Conservation (phyloP, 2,888 invertebrate genomes). For the Hirtodrosophila cameraria region DNA sequence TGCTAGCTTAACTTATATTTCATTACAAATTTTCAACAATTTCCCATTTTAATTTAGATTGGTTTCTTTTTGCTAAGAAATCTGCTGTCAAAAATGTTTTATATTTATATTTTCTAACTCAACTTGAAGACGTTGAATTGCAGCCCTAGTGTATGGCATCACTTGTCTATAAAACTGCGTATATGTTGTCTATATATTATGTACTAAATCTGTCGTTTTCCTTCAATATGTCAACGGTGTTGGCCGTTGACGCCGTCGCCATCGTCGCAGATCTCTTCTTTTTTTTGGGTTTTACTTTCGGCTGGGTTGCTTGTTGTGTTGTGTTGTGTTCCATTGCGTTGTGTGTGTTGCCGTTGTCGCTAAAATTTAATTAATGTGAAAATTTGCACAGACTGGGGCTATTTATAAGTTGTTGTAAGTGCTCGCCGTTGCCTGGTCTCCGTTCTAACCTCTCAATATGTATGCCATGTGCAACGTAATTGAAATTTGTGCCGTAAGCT, state of each 20-base stretch:
- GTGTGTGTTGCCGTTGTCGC: constrained; percentile 57
- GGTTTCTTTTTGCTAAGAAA: background rate
- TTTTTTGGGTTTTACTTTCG: constrained; percentile 34
- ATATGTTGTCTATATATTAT: constrained; percentile 69
- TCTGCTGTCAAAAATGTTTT: background rate
- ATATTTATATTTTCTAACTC: no score
- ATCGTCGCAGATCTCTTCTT: constrained; percentile 28
- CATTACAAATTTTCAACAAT: no score
- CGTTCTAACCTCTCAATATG: constrained; percentile 13
- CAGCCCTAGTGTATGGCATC: constrained; percentile 38
- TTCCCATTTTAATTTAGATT: no score
- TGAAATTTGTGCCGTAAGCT: constrained; percentile 56
- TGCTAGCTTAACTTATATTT: no score
- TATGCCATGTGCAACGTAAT: constrained; percentile 52
- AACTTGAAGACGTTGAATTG: background rate
- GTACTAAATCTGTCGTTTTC: constrained; percentile 80
- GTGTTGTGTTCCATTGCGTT: constrained; percentile 36
- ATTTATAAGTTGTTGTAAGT: constrained; percentile 80
- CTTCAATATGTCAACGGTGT: constrained; percentile 80
- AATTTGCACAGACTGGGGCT: constrained; percentile 80
- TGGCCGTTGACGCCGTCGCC: constrained; percentile 53
- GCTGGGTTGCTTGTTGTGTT: constrained; percentile 6
- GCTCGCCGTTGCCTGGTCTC: constrained; percentile 50
- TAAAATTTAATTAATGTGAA: constrained; percentile 82
- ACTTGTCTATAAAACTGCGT: constrained; percentile 28